Conservation (phyloP, 2,797 vertebrate genomes). For the Malacoctenus gilli region DNA sequence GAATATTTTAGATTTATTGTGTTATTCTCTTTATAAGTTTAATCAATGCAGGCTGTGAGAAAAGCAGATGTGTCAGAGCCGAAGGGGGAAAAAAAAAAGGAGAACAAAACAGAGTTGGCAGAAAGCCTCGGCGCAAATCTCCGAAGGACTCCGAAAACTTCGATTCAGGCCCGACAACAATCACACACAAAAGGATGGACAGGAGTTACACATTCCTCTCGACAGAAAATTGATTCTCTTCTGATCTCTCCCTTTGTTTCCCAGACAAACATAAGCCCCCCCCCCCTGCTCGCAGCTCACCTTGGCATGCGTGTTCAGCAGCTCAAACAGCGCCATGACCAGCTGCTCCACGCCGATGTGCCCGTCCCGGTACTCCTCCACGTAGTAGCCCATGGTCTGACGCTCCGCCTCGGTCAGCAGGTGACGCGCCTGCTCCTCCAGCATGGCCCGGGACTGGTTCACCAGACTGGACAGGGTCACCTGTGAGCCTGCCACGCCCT, state of each 20-base stretch:
- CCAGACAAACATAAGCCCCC: neutral
- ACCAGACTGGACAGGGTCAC: constrained; percentile 94
- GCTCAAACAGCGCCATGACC: constrained; percentile 92
- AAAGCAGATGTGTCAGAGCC: constrained; percentile 35
- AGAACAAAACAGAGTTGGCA: constrained; percentile 44
- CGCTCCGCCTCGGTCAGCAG: constrained; percentile 89
- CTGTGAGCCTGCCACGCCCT: constrained; percentile 92
- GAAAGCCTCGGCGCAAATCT: constrained; percentile 37
- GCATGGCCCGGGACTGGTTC: constrained; percentile 90
- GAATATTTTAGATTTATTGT: constrained; percentile 54
- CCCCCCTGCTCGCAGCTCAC: constrained; percentile 77
- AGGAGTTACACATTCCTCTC: neutral
- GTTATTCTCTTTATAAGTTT: constrained; percentile 32
- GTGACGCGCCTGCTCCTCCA: constrained; percentile 93
- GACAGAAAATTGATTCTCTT: constrained; percentile 6
- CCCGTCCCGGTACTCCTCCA: constrained; percentile 91
- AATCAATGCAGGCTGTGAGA: constrained; percentile 44
- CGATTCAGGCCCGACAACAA: constrained; percentile 9
- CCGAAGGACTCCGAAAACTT: constrained; percentile 22
- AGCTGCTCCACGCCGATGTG: constrained; percentile 90
- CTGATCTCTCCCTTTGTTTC: constrained; percentile 4
- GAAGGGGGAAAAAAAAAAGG: constrained; percentile 16
- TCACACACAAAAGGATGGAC: constrained; percentile 5
- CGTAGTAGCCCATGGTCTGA: constrained; percentile 93
- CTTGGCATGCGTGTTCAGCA: constrained; percentile 96